Percentiles rank a stretch among this genome's conserved stretches.
Conservation (phyloP, 2,888 invertebrate genomes). For the Rhingia campestris region DNA sequence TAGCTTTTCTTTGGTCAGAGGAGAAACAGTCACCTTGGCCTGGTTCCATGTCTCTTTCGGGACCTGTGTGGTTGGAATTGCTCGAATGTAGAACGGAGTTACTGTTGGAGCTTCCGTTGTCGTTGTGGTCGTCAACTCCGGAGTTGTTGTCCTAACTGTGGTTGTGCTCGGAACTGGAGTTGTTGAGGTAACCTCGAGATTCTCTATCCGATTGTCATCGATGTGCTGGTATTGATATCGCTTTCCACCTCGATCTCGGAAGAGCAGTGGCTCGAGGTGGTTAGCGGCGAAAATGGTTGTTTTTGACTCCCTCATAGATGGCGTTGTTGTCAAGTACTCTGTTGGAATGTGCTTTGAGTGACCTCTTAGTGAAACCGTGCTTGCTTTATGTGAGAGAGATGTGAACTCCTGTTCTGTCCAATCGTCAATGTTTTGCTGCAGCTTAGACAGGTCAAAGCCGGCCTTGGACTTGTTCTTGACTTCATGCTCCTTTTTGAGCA, state of each 20-base stretch:
- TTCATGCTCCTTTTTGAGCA: constrained; percentile 83
- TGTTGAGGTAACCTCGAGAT: constrained; percentile 63
- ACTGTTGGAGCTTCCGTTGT: constrained; percentile 78
- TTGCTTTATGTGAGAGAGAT: constrained; percentile 83
- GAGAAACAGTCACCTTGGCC: constrained; percentile 88
- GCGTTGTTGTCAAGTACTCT: constrained; percentile 88
- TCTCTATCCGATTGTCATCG: constrained; percentile 79
- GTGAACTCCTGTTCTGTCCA: constrained; percentile 92
- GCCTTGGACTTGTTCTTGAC: constrained; percentile 75
- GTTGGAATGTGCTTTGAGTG: constrained; percentile 90
- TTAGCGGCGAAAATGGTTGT: constrained; percentile 78
- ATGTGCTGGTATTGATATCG: constrained; percentile 77
- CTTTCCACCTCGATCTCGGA: constrained; percentile 76
- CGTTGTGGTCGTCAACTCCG: constrained; percentile 41
- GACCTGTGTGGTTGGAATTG: constrained; percentile 70
- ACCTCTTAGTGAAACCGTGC: constrained; percentile 85
- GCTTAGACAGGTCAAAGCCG: constrained; percentile 87
- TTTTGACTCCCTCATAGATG: constrained; percentile 80
- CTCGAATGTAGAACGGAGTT: constrained; percentile 77
- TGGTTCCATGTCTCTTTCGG: constrained; percentile 85
- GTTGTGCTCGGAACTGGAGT: constrained; percentile 66
- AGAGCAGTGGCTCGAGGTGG: constrained; percentile 78
- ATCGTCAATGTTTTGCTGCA: constrained; percentile 92
- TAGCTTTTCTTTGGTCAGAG: constrained; percentile 90
- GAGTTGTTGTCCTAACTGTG: not conserved